Conservation (phyloP, 2,888 invertebrate species). For the Eupithecia inturbata region DNA sequence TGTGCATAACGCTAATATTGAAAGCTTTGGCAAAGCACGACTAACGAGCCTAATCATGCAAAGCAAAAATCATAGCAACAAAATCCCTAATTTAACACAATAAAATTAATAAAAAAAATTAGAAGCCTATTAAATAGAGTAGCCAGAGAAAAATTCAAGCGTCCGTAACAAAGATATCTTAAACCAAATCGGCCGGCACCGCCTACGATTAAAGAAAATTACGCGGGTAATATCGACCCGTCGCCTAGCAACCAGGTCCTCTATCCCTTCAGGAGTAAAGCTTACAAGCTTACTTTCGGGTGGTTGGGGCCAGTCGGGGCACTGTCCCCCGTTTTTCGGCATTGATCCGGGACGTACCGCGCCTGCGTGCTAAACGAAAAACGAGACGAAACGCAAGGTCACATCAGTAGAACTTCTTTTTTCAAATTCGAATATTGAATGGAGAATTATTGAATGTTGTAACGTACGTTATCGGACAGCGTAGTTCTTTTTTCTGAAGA, state of each 20-base stretch:
- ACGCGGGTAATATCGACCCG: conserved; percentile 75
- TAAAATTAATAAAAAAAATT: neutral
- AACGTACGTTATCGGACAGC: conserved; percentile 68
- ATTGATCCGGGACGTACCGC: conserved; percentile 78
- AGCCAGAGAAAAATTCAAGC: conserved; percentile 46
- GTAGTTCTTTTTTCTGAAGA: neutral
- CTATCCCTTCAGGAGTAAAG: conserved; percentile 76
- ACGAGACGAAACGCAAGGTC: conserved; percentile 81
- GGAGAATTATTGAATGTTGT: conserved; percentile 74
- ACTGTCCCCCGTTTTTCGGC: conserved; percentile 78
- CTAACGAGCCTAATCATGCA: neutral
- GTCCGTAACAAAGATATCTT: conserved; percentile 53
- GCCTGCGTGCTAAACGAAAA: conserved; percentile 81
- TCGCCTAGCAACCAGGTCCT: conserved; percentile 76
- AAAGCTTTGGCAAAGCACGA: neutral
- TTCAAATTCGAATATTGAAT: conserved; percentile 81
- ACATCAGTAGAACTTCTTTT: conserved; percentile 81
- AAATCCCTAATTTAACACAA: neutral
- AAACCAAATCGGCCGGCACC: conserved; percentile 53
- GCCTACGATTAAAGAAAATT: conserved; percentile 77
- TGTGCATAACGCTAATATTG: neutral
- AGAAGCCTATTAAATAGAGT: conserved; percentile 27
- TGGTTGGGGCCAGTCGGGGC: conserved; percentile 51
- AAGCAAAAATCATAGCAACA: neutral
- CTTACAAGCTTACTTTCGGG: conserved; percentile 74